Base-by-base conservation (phyloP, 2,888 invertebrate species). In the Pomacea canaliculata region DNA sequence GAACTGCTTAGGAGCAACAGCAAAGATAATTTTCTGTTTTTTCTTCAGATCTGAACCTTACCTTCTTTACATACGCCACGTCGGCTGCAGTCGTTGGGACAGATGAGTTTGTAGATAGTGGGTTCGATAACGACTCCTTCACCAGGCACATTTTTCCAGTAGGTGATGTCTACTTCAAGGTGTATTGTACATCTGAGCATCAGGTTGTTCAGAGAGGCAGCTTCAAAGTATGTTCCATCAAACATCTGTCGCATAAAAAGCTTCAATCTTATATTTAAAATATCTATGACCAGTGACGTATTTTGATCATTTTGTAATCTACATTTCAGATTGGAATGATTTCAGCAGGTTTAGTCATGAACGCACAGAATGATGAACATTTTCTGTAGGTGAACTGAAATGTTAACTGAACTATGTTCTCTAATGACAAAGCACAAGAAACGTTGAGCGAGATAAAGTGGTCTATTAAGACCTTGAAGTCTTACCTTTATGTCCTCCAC, bases 401-500 rank as follows among this genome's bases (percentile, higher is more conserved):
- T 37, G 3, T 37, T 37, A 37, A 37, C 37, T 37, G 37, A 37
- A 5, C 37, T 37, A 37, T 37, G 37, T 5, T 37, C 37, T 37
- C 37, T 37, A 5, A 37, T 5, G 37, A 37, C 37, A 37, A 5
- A 37, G 37, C 37, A 37, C 37, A 37, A 37, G 37, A 37, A 37
- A 37, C 4, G 5, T 37, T 37, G 37, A 37, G 5, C 37, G 37
- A 37, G 37, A 37, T 37, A 37, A 37, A 37, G 37, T 37, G 5
- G 5, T 37, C 37, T 37, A 37, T 5, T 37, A 37, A 37, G 16
- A 56, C 16, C 2, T 56, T 56, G 7, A 7, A 10, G 16, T 56
- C 70, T 79, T 76, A 88, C 88, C 83, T 82, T 80, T 49, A 87
- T 86, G 76, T 88, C 88, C 51, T 83, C 83, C 13, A 85, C 76